phyloP scores from a whole-genome alignment of 2,888 invertebrate species.

The Uloborus plumipes region DNA sequence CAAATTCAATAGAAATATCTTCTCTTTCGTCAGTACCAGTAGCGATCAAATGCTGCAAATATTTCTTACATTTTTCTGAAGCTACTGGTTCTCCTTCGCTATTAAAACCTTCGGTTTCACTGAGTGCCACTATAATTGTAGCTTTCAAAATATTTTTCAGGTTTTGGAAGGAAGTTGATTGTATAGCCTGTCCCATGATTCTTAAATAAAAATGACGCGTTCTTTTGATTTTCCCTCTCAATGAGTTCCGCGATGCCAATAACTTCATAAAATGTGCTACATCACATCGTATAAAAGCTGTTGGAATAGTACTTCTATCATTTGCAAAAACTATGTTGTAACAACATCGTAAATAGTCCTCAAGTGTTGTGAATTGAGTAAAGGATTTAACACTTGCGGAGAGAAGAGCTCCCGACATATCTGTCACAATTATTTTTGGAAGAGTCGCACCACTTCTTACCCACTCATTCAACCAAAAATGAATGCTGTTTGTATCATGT shows the following conservation, averaged over 20 bases:
- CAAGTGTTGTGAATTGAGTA: too few relatives aligned
- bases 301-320: neutral
- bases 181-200: neutral
- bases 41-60: neutral
- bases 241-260: neutral
- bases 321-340: neutral
- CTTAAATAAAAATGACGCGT: neutral
- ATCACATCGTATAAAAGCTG: conserved; percentile 1
- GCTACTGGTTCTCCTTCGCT: neutral
- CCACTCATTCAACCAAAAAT: conserved; percentile 7
- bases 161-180: neutral
- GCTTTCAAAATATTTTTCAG: neutral
- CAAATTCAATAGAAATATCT: neutral
- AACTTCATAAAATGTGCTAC: conserved; percentile 5
- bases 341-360: neutral
- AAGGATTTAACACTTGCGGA: too few relatives aligned
- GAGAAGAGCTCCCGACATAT: neutral
- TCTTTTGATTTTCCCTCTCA: neutral
- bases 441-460: neutral
- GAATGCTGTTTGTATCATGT: conserved; percentile 5
- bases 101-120: conserved; percentile 1
- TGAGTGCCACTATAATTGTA: neutral
- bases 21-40: neutral
- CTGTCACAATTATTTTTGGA: neutral
- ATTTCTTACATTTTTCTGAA: neutral